These are phyloP conservation scores for Zosterops borbonicus DNA, from an alignment of 2,113 vertebrate genomes.

Conservation along the genomic window DNA sequence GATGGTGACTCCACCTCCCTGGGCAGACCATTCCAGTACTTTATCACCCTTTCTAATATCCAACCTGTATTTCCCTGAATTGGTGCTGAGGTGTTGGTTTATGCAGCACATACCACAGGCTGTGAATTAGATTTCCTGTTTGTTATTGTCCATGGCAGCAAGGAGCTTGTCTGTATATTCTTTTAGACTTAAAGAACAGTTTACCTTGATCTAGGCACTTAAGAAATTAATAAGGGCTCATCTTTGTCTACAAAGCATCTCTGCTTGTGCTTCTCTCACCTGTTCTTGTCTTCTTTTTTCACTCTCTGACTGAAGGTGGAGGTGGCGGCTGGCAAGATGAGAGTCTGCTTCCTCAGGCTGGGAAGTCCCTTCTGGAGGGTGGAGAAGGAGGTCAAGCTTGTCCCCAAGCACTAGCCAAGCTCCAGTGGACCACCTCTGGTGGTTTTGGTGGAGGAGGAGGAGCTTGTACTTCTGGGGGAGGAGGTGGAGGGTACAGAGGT, in stretches of 20 bases:
- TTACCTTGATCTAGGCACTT: not conserved
- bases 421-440: constrained; percentile 84
- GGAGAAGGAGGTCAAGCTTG: constrained; percentile 85
- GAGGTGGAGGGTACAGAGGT: constrained; percentile 89
- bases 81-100: not conserved
- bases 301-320: constrained; percentile 70
- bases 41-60: not conserved
- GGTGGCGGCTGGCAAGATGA: constrained; percentile 84
- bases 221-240: not conserved
- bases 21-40: not conserved
- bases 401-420: constrained; percentile 76
- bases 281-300: not conserved
- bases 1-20: not conserved
- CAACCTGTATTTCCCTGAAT: not conserved
- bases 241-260: not conserved
- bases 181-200: not conserved
- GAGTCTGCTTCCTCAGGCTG: constrained; percentile 69
- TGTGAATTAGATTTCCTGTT: not conserved
- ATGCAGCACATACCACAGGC: not conserved
- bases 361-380: constrained; percentile 81
- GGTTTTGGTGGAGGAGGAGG: constrained; percentile 90
- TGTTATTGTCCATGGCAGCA: not conserved
- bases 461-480: constrained; percentile 86
- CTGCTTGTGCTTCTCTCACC: not conserved
- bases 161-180: not conserved